Base-by-base conservation (phyloP, 2,888 invertebrate species). In the Melanchra persicariae region DNA sequence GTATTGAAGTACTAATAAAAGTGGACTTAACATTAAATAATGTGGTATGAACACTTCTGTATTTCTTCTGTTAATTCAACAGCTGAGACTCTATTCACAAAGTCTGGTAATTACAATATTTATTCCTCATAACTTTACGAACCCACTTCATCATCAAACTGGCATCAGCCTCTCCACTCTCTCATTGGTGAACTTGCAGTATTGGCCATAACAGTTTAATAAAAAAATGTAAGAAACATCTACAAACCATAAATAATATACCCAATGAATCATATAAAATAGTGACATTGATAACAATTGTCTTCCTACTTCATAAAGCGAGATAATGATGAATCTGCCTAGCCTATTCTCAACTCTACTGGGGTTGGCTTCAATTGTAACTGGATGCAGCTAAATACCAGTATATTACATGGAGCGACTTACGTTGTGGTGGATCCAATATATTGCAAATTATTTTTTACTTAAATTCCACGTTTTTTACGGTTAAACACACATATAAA, bases 21-120 rank as follows among this genome's bases (percentile, higher is more conserved):
- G 22, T 47, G 17, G 12, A 30, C 12, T 43, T 55, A 60, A 49
- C 34, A 49, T 12, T 30, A 12, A 30, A 57, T 43, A 55, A 74
- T 70, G 77, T 55, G 77, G 60, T 77, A 45, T 45, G 59, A 74
- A n/a, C 57, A 60, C 61, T 70, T 60, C n/a, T 77, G 61, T 74
- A 37, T 77, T 68, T 67, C 60, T 51, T 37, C 60, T 60, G 15
- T 37, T 49, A 34, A 19, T 22, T 15, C 15, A 19, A 34, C 55
- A 76, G 22, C 55, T 65, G 37, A 12, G 7, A 65, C 12, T 55
- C 26, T 0, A 10, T 45, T 22, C 57, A 15, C 15, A 12, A 67
- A 68, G 26, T 43, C 47, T 12, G 74, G 59, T 71, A 74, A 71
- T 45, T 60, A 77, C 24, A 43, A 49, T 57, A 43, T 34, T 22